These are phyloP conservation scores for Dryobotodes eremita DNA, from an alignment of 2,888 invertebrate species.

Conservation along the genomic window DNA sequence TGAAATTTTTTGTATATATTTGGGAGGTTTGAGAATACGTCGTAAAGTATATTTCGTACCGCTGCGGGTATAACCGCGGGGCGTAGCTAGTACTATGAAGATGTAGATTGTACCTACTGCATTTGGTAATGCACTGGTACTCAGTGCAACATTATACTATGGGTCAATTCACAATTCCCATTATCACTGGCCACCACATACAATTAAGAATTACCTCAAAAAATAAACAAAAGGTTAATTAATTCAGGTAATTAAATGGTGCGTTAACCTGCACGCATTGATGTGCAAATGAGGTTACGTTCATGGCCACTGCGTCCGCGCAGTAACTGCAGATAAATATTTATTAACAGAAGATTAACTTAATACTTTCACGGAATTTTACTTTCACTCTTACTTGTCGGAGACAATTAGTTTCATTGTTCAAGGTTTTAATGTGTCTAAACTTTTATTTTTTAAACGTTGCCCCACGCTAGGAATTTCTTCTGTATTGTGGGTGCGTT, in stretches of 20 bases:
- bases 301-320: conserved; percentile 59
- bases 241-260: conserved; percentile 55
- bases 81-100: too few relatives aligned
- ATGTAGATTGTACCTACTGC: too few relatives aligned
- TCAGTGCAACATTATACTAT: background rate
- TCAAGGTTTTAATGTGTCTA: background rate
- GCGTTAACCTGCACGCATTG: conserved; percentile 45
- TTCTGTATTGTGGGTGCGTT: too few relatives aligned
- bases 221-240: conserved; percentile 42
- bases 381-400: background rate
- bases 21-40: too few relatives aligned
- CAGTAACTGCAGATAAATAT: background rate
- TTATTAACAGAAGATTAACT: conserved; percentile 9
- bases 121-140: too few relatives aligned
- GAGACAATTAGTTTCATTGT: background rate
- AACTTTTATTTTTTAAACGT: too few relatives aligned
- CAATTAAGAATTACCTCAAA: conserved; percentile 10
- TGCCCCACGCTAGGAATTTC: too few relatives aligned
- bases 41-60: too few relatives aligned
- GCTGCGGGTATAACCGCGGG: too few relatives aligned
- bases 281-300: conserved; percentile 66
- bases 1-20: too few relatives aligned
- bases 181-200: conserved; percentile 7
- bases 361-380: background rate
- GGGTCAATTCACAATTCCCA: conserved; percentile 4